phyloP scores from a whole-genome alignment of 2,888 invertebrate genomes.

The Drosophila paracracens region DNA sequence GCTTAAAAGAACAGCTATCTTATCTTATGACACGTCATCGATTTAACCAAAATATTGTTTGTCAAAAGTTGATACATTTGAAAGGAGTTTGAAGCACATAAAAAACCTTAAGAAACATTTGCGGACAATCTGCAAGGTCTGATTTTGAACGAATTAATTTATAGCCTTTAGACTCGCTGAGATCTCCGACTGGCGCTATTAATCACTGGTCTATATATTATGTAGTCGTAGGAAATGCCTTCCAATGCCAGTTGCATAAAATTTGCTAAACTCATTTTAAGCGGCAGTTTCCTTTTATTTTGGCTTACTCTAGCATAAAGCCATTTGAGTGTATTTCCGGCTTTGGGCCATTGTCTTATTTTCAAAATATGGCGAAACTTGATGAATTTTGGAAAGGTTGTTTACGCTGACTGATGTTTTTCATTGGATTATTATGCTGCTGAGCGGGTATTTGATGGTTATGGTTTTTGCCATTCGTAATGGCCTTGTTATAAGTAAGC shows the following conservation, averaged over 20 bases:
- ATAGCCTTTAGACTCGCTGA: not conserved
- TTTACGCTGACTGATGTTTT: conserved; percentile 32
- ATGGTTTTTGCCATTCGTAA: not conserved
- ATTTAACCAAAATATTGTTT: not conserved
- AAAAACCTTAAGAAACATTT: not conserved
- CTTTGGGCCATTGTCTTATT: conserved; percentile 17
- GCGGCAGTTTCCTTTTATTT: conserved; percentile 41
- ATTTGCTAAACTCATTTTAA: conserved; percentile 57
- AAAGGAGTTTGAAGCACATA: not conserved
- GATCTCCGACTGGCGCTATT: not conserved
- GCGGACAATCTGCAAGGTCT: not conserved
- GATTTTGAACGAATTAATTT: not conserved
- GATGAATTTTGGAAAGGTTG: conserved; percentile 53
- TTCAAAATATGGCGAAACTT: conserved; percentile 55
- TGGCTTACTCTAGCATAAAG: conserved; percentile 47
- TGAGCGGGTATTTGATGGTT: conserved; percentile 73
- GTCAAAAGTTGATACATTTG: not conserved
- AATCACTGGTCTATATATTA: not conserved
- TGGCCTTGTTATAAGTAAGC: not conserved
- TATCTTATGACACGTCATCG: not conserved
- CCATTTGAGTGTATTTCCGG: conserved; percentile 8
- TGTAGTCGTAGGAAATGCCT: not conserved
- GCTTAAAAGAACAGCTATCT: not conserved
- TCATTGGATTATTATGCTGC: conserved; percentile 70
- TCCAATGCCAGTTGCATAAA: not conserved